Conservation (phyloP, 2,888 invertebrate genomes). For the Actias luna region DNA sequence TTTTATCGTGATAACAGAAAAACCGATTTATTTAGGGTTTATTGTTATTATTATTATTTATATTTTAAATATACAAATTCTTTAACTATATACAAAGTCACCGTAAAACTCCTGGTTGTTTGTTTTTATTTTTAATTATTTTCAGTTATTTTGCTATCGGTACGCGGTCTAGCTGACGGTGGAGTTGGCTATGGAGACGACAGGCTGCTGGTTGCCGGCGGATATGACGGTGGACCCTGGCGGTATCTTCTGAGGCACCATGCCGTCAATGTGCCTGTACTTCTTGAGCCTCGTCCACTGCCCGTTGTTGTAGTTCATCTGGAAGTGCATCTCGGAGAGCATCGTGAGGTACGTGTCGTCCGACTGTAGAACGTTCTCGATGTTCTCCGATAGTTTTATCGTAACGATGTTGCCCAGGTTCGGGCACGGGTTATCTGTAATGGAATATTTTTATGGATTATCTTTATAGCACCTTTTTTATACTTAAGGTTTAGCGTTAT, state of each 20-base stretch:
- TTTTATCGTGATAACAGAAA: no score
- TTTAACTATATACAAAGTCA: conserved; percentile 16
- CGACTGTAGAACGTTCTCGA: conserved; percentile 92
- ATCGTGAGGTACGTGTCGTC: conserved; percentile 91
- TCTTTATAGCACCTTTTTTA: not conserved
- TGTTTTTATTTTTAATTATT: not conserved
- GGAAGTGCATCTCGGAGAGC: conserved; percentile 97
- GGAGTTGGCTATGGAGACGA: conserved; percentile 72
- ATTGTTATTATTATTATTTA: no score
- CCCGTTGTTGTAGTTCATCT: conserved; percentile 99
- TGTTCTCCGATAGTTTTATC: conserved; percentile 96
- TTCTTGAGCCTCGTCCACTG: conserved; percentile 97
- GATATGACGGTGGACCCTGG: conserved; percentile 70
- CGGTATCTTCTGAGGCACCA: conserved; percentile 71
- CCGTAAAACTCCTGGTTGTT: conserved; percentile 15
- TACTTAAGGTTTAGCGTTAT: no score
- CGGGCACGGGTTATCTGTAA: conserved; percentile 97
- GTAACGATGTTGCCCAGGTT: conserved; percentile 97
- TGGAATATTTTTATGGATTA: not conserved
- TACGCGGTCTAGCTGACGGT: conserved; percentile 58
- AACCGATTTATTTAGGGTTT: no score
- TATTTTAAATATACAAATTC: no score
- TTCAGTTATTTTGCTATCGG: not conserved
- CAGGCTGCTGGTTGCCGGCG: conserved; percentile 66
- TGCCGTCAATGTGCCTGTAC: conserved; percentile 87